Conservation (phyloP, 2,888 invertebrate genomes). For the Epinotia demarniana region DNA sequence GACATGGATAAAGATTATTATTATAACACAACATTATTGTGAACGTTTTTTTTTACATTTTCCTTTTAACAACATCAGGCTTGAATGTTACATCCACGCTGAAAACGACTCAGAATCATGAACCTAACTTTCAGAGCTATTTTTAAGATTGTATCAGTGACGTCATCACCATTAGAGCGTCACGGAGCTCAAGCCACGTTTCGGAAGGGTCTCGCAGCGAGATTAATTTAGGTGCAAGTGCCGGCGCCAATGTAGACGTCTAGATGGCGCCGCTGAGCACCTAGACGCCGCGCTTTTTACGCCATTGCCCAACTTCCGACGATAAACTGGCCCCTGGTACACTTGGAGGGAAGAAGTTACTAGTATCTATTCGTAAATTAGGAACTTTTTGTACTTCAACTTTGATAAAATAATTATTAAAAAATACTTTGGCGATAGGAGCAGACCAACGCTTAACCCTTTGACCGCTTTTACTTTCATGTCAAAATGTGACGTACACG, state of each 20-base stretch:
- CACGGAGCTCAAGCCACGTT: constrained; percentile 53
- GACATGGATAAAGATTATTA: too few species aligned
- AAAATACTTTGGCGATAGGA: too few species aligned
- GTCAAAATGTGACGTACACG: too few species aligned
- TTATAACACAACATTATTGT: too few species aligned
- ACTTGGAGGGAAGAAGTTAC: constrained; percentile 39
- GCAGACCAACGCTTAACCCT: too few species aligned
- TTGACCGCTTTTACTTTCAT: too few species aligned
- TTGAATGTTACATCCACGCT: neutral
- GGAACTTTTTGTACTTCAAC: neutral
- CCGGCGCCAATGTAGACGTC: constrained; percentile 81
- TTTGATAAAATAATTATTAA: neutral
- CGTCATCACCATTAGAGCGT: constrained; percentile 48
- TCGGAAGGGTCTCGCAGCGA: constrained; percentile 58
- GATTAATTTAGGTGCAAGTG: constrained; percentile 73
- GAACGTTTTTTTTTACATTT: too few species aligned
- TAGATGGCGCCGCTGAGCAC: constrained; percentile 78
- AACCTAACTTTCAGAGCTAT: constrained; percentile 17
- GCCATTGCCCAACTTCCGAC: constrained; percentile 66
- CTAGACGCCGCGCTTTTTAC: constrained; percentile 67
- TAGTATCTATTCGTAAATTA: neutral
- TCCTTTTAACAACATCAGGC: neutral
- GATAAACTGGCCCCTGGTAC: constrained; percentile 58
- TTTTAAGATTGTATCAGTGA: constrained; percentile 39
- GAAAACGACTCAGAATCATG: neutral